phyloP scores from a whole-genome alignment of 2,888 invertebrate species.

The Synergus gifuensis region DNA sequence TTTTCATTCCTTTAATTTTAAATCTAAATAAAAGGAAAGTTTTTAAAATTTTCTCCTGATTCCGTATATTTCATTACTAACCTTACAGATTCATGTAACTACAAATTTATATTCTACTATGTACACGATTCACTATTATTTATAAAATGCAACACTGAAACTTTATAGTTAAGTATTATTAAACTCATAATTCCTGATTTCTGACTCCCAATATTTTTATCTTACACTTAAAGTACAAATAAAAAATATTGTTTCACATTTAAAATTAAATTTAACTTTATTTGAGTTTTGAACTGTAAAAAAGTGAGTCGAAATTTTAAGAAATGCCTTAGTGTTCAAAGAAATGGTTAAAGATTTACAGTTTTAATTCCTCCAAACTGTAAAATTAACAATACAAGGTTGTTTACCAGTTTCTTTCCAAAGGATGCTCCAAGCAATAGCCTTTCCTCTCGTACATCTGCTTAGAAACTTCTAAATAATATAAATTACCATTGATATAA shows the following conservation, averaged over 20 bases:
- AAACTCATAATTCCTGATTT: background rate
- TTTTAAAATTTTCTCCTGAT: background rate
- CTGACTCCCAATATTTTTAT: background rate
- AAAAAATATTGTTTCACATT: constrained; percentile 1
- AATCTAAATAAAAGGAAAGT: background rate
- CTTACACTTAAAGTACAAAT: background rate
- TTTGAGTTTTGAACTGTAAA: background rate
- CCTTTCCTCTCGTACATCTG: constrained; percentile 80
- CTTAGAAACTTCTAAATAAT: constrained; percentile 79
- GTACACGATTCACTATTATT: background rate
- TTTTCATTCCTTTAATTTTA: background rate
- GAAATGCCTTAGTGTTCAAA: background rate
- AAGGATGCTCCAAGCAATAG: constrained; percentile 83
- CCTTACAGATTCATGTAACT: background rate
- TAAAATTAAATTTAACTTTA: background rate
- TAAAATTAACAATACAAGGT: background rate
- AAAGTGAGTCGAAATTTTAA: background rate
- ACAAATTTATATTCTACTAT: constrained; percentile 6
- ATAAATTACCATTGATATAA: constrained; percentile 79
- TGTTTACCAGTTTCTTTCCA: constrained; percentile 77
- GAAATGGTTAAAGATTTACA: background rate
- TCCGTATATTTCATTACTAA: constrained; percentile 3
- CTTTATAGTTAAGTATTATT: background rate
- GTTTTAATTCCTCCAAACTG: background rate
- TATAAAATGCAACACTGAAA: background rate